Percentiles rank a stretch among this genome's conserved stretches.
phyloP scores from a whole-genome alignment of 2,797 vertebrate species.

The Macrochelys suwanniensis region DNA sequence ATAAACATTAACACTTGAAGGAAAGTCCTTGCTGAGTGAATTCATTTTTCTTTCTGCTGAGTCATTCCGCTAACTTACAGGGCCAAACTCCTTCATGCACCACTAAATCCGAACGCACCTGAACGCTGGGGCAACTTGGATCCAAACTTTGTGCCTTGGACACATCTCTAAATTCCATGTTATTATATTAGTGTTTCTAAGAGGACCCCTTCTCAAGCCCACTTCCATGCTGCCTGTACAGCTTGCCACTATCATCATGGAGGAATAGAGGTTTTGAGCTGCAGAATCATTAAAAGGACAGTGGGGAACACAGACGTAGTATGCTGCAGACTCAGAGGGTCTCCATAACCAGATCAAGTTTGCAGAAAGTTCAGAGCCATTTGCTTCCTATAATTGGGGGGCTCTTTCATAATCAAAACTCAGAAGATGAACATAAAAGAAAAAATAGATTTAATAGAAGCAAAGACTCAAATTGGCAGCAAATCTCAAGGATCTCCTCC shows the following conservation, averaged over 20 bases:
- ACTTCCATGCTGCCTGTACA: not conserved
- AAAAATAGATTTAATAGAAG: constrained; percentile 52
- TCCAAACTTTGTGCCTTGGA: not conserved
- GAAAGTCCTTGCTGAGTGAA: not conserved
- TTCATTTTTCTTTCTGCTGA: not conserved
- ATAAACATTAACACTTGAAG: not conserved
- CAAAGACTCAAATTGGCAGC: constrained; percentile 33
- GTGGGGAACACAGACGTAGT: not conserved
- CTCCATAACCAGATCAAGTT: not conserved
- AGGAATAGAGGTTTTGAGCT: not conserved
- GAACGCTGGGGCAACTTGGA: not conserved
- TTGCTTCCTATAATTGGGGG: not conserved
- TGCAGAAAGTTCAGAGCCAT: not conserved
- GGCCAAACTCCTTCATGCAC: not conserved
- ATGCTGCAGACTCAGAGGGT: not conserved
- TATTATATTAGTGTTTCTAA: not conserved
- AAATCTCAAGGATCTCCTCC: constrained; percentile 40
- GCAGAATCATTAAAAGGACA: not conserved
- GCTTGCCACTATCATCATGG: not conserved
- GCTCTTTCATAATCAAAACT: not conserved
- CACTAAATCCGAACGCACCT: not conserved
- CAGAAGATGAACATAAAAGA: not conserved
- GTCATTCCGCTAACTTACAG: not conserved
- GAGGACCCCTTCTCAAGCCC: not conserved
- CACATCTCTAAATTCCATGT: not conserved